These are phyloP conservation scores for Barypeithes pellucidus DNA, from an alignment of 2,888 invertebrate species.

Conservation along the genomic window DNA sequence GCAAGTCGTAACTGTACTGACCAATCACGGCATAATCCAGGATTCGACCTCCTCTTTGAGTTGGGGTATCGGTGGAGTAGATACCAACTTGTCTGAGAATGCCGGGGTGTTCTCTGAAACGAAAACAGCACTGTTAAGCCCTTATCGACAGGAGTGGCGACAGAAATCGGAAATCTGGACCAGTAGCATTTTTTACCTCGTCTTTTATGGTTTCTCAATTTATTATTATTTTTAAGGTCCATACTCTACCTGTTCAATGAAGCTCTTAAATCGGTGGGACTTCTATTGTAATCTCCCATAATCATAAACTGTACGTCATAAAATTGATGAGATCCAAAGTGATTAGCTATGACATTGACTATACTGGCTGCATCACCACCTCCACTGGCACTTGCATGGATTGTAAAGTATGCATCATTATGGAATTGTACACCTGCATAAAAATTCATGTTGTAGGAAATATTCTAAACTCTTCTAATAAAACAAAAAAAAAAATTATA, in stretches of 20 bases:
- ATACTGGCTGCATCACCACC: constrained; percentile 32
- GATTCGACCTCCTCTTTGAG: constrained; percentile 16
- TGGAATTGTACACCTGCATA: constrained; percentile 26
- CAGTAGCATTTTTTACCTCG: no score
- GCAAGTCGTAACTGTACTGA: constrained; percentile 32
- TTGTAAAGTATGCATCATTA: constrained; percentile 30
- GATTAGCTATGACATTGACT: constrained; percentile 30
- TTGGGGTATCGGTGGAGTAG: constrained; percentile 6
- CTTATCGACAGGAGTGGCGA: neutral
- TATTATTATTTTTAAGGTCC: neutral
- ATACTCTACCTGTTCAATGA: constrained; percentile 26
- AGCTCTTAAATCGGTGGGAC: constrained; percentile 8
- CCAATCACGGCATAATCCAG: constrained; percentile 31
- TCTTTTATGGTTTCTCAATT: neutral
- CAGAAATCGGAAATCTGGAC: no score
- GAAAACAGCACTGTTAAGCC: neutral
- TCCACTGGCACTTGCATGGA: constrained; percentile 35
- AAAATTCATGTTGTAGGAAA: neutral
- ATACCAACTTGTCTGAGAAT: constrained; percentile 24
- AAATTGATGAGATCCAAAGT: constrained; percentile 29
- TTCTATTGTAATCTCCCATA: constrained; percentile 37
- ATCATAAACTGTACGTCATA: constrained; percentile 40
- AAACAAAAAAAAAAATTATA: no score
- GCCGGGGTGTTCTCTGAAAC: constrained; percentile 15
- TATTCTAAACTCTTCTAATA: no score